Evolutionary conservation across 2,888 invertebrate species (phyloP).

Genomic region (Orthonevra nobilis): DNA sequence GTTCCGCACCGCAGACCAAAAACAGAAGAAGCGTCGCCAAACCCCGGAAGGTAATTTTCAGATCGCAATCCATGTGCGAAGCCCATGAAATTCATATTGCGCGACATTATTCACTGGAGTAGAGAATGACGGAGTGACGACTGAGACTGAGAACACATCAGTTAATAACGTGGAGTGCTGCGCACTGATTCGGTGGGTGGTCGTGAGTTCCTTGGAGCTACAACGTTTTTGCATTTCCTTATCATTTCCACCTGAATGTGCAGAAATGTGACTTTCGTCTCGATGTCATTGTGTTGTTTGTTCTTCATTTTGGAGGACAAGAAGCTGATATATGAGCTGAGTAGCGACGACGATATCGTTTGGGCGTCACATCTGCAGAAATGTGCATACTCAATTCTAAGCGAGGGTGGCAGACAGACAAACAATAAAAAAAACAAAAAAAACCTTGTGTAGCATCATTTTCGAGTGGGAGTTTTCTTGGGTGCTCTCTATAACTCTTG

Average conservation of each 20-base stretch:
- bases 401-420: conserved; percentile 31
- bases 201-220: background rate
- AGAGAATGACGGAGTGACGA: conserved; percentile 14
- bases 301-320: conserved; percentile 19
- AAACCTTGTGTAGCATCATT: background rate
- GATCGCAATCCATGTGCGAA: conserved; percentile 18
- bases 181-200: conserved; percentile 20
- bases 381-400: no score
- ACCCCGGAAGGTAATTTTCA: conserved; percentile 36
- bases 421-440: background rate
- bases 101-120: conserved; percentile 25
- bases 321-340: conserved; percentile 9
- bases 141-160: no score
- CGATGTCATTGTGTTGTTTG: conserved; percentile 3
- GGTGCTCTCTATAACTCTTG: conserved; percentile 10
- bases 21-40: background rate
- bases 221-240: conserved; percentile 6
- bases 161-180: conserved; percentile 23
- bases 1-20: conserved; percentile 11
- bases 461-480: conserved; percentile 21
- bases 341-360: conserved; percentile 21
- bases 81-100: conserved; percentile 39
- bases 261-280: conserved; percentile 9
- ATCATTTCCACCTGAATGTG: conserved; percentile 32
- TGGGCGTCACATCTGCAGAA: conserved; percentile 31